phyloP scores from a whole-genome alignment of 1,140 invertebrate genomes.

The Teleogryllus occipitalis region DNA sequence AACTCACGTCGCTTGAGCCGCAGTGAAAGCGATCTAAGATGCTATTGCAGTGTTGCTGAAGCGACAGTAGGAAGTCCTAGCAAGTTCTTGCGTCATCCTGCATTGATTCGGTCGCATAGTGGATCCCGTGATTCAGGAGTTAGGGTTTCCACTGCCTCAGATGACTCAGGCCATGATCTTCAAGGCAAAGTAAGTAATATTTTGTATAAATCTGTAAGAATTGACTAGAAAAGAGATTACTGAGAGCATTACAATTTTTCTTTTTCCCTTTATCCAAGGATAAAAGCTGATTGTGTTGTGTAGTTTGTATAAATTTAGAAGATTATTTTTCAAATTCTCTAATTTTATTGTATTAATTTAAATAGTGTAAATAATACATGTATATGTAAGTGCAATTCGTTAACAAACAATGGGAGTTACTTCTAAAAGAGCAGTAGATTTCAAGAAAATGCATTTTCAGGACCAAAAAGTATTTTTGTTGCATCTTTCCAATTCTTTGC shows the following conservation, averaged over 20 bases:
- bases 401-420: no score
- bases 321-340: no score
- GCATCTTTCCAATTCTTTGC: no score
- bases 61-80: slow-evolving; percentile 24
- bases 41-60: slow-evolving; percentile 21
- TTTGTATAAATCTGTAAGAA: not conserved
- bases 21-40: slow-evolving; percentile 42
- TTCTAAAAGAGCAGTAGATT: no score
- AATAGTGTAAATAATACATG: no score
- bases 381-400: no score
- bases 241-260: not conserved
- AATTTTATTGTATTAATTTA: no score
- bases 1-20: slow-evolving; percentile 37
- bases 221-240: not conserved
- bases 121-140: slow-evolving; percentile 33
- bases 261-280: not conserved
- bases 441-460: no score
- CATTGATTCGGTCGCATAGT: slow-evolving; percentile 26
- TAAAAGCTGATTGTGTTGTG: not conserved
- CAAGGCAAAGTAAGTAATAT: slow-evolving; percentile 30
- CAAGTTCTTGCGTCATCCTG: slow-evolving; percentile 27
- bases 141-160: slow-evolving; percentile 29
- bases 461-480: no score
- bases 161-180: slow-evolving; percentile 29
- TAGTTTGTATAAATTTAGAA: not conserved